phyloP scores from a whole-genome alignment of 1,140 invertebrate species.

The Berghia stephanieae region DNA sequence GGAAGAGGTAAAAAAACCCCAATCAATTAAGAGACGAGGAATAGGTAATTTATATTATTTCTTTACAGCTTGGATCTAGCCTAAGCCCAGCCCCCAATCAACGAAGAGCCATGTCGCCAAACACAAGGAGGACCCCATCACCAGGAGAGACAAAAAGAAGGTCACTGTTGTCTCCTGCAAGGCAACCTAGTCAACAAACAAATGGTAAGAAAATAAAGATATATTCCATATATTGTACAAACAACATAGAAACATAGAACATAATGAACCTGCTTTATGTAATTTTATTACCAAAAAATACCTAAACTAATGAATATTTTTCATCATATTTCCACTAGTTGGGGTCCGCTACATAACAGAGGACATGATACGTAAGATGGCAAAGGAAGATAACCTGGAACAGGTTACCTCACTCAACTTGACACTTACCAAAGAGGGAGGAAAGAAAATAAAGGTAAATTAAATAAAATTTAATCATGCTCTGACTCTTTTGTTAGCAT shows the following conservation, averaged over 20 bases:
- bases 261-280: not conserved
- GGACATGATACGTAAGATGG: constrained; percentile 59
- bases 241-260: no score
- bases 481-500: no score
- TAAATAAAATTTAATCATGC: no score
- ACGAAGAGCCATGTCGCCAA: not conserved
- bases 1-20: not conserved
- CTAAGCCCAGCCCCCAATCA: not conserved
- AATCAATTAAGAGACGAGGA: not conserved
- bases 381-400: constrained; percentile 59
- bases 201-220: not conserved
- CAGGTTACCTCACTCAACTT: constrained; percentile 60
- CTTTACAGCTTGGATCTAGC: not conserved
- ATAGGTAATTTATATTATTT: not conserved
- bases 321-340: constrained; percentile 29
- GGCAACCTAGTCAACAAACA: not conserved
- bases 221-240: not conserved
- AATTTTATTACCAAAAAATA: not conserved
- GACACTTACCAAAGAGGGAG: constrained; percentile 58
- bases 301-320: not conserved
- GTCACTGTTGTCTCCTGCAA: not conserved
- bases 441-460: constrained; percentile 64
- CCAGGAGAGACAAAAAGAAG: constrained; percentile 8
- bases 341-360: constrained; percentile 65
- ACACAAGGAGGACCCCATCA: not conserved